Evolutionary conservation across 2,888 invertebrate species (phyloP).

Genomic region (Pomacea canaliculata): DNA sequence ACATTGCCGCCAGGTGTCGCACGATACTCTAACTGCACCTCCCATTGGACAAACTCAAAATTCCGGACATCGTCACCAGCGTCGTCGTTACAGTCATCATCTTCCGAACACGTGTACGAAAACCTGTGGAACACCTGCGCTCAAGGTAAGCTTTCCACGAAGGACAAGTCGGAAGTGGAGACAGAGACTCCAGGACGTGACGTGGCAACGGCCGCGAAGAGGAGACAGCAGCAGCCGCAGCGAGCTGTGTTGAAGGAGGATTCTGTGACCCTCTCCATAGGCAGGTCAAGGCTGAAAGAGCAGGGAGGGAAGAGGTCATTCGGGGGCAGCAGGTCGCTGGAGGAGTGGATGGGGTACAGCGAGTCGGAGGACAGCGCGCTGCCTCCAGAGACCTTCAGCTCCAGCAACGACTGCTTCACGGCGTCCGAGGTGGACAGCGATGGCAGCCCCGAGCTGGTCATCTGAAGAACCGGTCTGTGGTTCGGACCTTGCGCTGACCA

Average conservation of each 20-base stretch:
- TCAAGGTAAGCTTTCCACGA: too few relatives aligned
- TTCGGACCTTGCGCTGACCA: background rate
- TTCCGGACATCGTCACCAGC: too few relatives aligned
- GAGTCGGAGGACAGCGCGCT: constrained; percentile 59
- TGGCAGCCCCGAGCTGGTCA: constrained; percentile 56
- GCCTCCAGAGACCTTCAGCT: constrained; percentile 48
- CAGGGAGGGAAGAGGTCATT: background rate
- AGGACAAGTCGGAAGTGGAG: too few relatives aligned
- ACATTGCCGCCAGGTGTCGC: too few relatives aligned
- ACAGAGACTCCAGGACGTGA: too few relatives aligned
- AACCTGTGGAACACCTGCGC: too few relatives aligned
- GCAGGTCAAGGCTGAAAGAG: constrained; percentile 11
- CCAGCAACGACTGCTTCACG: constrained; percentile 41
- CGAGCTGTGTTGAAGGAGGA: background rate
- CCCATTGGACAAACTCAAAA: too few relatives aligned
- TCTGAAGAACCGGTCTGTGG: constrained; percentile 28
- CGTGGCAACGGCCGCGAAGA: background rate
- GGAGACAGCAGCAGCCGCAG: background rate
- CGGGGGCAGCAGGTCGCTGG: constrained; percentile 27
- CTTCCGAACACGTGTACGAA: too few relatives aligned
- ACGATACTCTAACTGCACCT: too few relatives aligned
- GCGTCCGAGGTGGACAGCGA: constrained; percentile 51
- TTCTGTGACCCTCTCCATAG: constrained; percentile 18
- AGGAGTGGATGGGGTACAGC: constrained; percentile 40
- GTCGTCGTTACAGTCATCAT: too few relatives aligned